Base-by-base conservation (phyloP, 2,888 invertebrate species). In the Standfussiana lucernea region DNA sequence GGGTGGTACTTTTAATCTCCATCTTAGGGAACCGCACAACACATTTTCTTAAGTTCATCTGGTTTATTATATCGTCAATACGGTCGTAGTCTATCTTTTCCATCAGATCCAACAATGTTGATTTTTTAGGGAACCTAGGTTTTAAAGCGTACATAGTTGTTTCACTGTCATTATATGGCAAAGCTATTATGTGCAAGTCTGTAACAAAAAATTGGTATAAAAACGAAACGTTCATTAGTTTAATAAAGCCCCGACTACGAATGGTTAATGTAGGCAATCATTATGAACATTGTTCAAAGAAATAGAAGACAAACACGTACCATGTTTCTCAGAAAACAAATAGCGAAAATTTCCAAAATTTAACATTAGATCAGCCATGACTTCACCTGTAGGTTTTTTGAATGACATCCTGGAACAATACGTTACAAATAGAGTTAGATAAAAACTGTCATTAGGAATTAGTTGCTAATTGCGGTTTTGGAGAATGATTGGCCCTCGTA, bases 21-120 rank as follows among this genome's bases (percentile, higher is more conserved):
- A 98, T 98, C 92, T 98, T 98, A 0, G 98, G 98, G 53, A 98
- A 96, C 50, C 97, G 95, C 0, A 98, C 91, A 4, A 98, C 94
- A 42, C 97, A 96, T 11, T 97, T 94, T 11, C 94, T 94, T 45
- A 93, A 93, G 3, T 88, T 91, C 90, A 97, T 96, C 72, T 94
- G 94, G 24, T 89, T 91, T 28, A 97, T 97, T 53, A 97, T 85
- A 0, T 90, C 84, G 37, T 97, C 95, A 45, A 98, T 93, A 72
- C 95, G 95, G 0, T 93, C 91, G 42, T 96, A 94, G 61, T 96
- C 96, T 35, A 98, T 87, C 2, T 91, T 90, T 0, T 92, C 91
- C 91, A 97, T 94, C 13, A 98, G 90, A 2, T 95, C 92, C 11
- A 94, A 90, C 61, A 98, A 90, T 47, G 93, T 96, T 11, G 93